A percentile compares a stretch with the other conserved stretches of the same genome.
phyloP scores from a whole-genome alignment of 2,888 invertebrate species.

The Germaria angustata region DNA sequence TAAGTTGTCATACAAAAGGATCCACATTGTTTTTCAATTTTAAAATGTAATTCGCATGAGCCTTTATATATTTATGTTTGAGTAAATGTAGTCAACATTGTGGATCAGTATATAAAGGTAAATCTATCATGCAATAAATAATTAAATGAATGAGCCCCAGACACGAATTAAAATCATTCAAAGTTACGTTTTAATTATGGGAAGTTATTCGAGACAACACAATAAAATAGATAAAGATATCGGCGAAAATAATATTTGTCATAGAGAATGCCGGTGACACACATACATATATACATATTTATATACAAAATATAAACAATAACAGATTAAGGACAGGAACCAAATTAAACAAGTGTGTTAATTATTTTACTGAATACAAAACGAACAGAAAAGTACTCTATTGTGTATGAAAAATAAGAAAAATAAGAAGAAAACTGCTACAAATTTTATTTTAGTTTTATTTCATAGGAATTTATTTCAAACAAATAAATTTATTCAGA shows the following conservation, averaged over 20 bases:
- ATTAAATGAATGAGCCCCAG: neutral
- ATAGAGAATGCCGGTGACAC: slow-evolving; percentile 22
- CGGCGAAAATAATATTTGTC: slow-evolving; percentile 11
- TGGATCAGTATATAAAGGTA: neutral
- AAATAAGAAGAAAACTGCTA: no score
- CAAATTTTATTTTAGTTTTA: no score
- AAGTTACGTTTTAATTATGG: slow-evolving; percentile 26
- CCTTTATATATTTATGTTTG: no score
- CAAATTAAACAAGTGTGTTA: neutral
- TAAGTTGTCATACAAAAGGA: no score
- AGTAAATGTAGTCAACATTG: no score
- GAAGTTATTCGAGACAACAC: slow-evolving; percentile 12
- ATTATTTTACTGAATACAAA: neutral
- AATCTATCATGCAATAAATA: slow-evolving; percentile 3
- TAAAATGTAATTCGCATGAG: no score
- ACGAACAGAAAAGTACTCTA: neutral
- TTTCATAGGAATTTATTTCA: no score
- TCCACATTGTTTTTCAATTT: no score
- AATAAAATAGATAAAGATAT: neutral
- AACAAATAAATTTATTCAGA: no score
- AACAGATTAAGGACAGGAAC: neutral
- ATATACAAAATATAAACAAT: slow-evolving; percentile 19
- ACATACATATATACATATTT: no score
- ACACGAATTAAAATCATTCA: slow-evolving; percentile 8
- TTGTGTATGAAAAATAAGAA: no score